phyloP scores from a whole-genome alignment of 37 sponge, comb jelly and placozoan genomes.

The Hormiphora californensis region DNA sequence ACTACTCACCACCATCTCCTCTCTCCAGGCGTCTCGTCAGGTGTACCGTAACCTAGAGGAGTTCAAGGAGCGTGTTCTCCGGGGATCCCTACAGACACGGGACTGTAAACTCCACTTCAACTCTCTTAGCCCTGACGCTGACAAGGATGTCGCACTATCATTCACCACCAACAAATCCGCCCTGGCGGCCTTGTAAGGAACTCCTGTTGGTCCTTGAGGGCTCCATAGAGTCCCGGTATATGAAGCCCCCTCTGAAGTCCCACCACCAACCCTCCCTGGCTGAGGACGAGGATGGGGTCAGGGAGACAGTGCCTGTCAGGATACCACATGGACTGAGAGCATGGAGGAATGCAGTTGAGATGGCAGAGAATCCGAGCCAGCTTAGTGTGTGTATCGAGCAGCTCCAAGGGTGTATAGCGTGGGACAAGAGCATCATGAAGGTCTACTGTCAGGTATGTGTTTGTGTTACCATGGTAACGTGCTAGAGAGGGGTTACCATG shows the following conservation, averaged over 20 bases:
- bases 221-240: slow-evolving; percentile 59
- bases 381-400: slow-evolving; percentile 67
- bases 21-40: slow-evolving; percentile 1
- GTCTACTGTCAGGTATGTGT: slow-evolving; percentile 54
- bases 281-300: not conserved
- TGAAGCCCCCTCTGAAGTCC: slow-evolving; percentile 77
- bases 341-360: slow-evolving; percentile 69
- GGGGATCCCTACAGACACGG: not conserved
- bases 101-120: slow-evolving; percentile 51
- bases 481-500: too few relatives aligned
- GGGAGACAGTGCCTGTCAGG: too few relatives aligned
- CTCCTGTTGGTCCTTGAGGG: slow-evolving; percentile 64
- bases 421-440: slow-evolving; percentile 87
- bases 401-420: slow-evolving; percentile 67
- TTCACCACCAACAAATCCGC: slow-evolving; percentile 1
- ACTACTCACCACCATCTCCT: too few relatives aligned
- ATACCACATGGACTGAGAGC: slow-evolving; percentile 27
- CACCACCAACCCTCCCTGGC: slow-evolving; percentile 15
- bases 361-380: slow-evolving; percentile 71
- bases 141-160: not conserved
- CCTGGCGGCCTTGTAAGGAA: slow-evolving; percentile 43
- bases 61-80: slow-evolving; percentile 23
- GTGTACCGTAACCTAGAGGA: not conserved
- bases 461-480: too few relatives aligned
- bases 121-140: slow-evolving; percentile 29